Conservation (phyloP, 1,140 invertebrate genomes). For the Anastatus disparis region DNA sequence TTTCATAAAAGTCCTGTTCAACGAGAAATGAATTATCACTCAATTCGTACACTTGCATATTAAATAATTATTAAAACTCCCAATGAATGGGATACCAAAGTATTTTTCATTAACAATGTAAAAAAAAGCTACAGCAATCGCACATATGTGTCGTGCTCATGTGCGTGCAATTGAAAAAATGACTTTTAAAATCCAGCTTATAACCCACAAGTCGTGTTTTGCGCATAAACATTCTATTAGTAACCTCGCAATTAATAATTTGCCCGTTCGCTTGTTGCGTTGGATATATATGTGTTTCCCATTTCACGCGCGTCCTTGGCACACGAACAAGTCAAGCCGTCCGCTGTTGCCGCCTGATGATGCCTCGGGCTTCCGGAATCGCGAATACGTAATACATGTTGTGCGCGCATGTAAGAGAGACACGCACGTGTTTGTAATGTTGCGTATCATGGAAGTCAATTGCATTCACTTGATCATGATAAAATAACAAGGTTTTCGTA, state of each 20-base stretch:
- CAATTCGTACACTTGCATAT: too few species aligned
- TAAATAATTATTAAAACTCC: too few species aligned
- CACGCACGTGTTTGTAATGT: neutral
- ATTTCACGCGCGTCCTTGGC: slow-evolving; percentile 21
- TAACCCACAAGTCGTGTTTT: neutral
- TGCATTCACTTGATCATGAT: neutral
- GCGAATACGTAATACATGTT: slow-evolving; percentile 11
- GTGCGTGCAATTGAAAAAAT: slow-evolving; percentile 1
- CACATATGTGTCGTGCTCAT: too few species aligned
- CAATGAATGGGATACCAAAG: neutral
- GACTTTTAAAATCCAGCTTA: slow-evolving; percentile 1
- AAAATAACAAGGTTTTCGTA: too few species aligned
- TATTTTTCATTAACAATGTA: neutral
- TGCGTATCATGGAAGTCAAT: neutral
- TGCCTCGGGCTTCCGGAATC: slow-evolving; percentile 29
- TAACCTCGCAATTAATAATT: slow-evolving; percentile 18
- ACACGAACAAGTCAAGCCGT: neutral
- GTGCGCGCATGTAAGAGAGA: too few species aligned
- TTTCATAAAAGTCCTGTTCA: too few species aligned
- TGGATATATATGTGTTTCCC: too few species aligned
- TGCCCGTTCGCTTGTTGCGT: neutral
- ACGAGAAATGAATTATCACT: too few species aligned
- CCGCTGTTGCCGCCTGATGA: too few species aligned
- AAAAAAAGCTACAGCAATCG: slow-evolving; percentile 3
- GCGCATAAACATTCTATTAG: slow-evolving; percentile 30